phyloP scores from a whole-genome alignment of 2,888 invertebrate genomes.

The Thysanoteuthis rhombus region DNA sequence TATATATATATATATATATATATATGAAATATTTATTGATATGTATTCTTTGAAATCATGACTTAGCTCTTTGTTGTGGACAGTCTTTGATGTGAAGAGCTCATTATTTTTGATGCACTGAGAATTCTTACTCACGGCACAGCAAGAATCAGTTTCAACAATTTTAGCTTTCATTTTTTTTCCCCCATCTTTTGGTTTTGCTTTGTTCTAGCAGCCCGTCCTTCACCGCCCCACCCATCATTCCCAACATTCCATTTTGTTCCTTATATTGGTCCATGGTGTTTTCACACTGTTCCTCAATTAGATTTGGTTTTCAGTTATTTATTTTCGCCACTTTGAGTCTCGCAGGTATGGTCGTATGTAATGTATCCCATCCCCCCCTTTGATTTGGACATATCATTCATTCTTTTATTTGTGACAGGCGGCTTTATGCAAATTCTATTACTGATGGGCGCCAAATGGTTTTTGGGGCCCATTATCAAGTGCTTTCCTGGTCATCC shows the following conservation, averaged over 20 bases:
- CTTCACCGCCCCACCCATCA: neutral
- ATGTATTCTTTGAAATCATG: neutral
- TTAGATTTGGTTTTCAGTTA: neutral
- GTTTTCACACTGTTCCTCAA: conserved; percentile 12
- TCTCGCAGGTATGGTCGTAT: neutral
- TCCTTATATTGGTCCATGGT: neutral
- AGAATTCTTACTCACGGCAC: neutral
- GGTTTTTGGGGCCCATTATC: conserved; percentile 12
- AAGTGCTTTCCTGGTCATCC: neutral
- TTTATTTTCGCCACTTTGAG: neutral
- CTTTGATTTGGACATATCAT: neutral
- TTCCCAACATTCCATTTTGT: neutral
- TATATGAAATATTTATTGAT: neutral
- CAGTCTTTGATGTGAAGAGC: conserved; percentile 12
- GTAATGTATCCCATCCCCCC: neutral
- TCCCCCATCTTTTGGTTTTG: neutral
- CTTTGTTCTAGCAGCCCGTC: neutral
- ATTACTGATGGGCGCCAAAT: neutral
- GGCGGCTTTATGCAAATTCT: neutral
- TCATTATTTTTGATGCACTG: neutral
- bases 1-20: neutral
- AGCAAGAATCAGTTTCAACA: conserved; percentile 12
- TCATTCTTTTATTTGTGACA: neutral
- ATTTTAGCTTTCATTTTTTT: neutral
- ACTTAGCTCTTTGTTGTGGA: neutral